A percentile compares a stretch with the other conserved stretches of the same genome.
Conservation (phyloP, 1,140 invertebrate genomes). For the Pseudomyrmex sp. region DNA sequence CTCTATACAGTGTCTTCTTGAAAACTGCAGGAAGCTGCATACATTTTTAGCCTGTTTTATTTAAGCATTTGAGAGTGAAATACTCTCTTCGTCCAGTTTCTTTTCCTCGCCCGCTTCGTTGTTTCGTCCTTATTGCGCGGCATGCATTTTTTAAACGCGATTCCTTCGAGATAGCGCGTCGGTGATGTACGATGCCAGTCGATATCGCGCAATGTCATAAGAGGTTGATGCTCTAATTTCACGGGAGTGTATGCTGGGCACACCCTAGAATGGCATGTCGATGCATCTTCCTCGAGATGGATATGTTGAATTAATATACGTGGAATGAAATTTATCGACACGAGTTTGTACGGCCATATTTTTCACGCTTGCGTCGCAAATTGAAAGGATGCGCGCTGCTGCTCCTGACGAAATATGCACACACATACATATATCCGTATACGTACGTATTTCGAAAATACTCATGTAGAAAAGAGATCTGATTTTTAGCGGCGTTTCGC, state of each 20-base stretch:
- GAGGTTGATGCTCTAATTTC: slow-evolving; percentile 62
- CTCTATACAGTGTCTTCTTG: background rate
- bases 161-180: slow-evolving; percentile 47
- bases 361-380: slow-evolving; percentile 5
- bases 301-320: slow-evolving; percentile 64
- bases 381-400: slow-evolving; percentile 2
- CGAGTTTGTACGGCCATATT: slow-evolving; percentile 28
- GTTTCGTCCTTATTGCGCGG: slow-evolving; percentile 50
- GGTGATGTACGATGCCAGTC: slow-evolving; percentile 46
- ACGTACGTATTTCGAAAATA: slow-evolving; percentile 8
- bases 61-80: slow-evolving; percentile 53
- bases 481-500: background rate
- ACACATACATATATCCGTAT: background rate
- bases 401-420: slow-evolving; percentile 2
- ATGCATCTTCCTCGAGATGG: slow-evolving; percentile 59
- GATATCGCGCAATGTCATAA: slow-evolving; percentile 61
- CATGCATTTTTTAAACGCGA: slow-evolving; percentile 51
- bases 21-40: slow-evolving; percentile 42
- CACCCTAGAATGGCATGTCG: slow-evolving; percentile 59
- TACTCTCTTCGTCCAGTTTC: slow-evolving; percentile 5
- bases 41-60: slow-evolving; percentile 56
- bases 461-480: slow-evolving; percentile 10
- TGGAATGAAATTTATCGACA: slow-evolving; percentile 60
- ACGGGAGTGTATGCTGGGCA: slow-evolving; percentile 36
- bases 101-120: slow-evolving; percentile 32